Conservation (phyloP, 2,888 invertebrate genomes). For the Lymantria dispar region DNA sequence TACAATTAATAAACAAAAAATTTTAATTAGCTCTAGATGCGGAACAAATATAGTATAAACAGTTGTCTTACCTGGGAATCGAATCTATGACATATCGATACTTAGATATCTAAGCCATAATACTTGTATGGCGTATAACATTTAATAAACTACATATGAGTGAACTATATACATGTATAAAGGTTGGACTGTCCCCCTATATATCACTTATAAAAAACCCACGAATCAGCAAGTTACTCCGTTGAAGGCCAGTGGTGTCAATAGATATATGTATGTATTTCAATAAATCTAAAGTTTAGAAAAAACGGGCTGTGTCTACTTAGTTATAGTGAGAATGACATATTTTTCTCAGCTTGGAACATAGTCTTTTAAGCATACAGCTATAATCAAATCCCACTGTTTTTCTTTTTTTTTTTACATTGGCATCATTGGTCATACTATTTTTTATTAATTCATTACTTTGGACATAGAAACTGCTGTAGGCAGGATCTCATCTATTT, state of each 20-base stretch:
- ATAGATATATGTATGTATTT: background rate
- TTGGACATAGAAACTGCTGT: constrained; percentile 24
- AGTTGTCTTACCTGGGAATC: no score
- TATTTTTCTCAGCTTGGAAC: constrained; percentile 7
- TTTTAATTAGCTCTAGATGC: no score
- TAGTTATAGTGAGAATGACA: constrained; percentile 15
- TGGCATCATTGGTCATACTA: constrained; percentile 27
- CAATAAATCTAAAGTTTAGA: constrained; percentile 4
- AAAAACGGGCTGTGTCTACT: constrained; percentile 22
- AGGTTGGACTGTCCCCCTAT: constrained; percentile 5
- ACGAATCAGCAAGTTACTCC: constrained; percentile 1
- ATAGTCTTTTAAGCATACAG: constrained; percentile 4
- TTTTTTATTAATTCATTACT: constrained; percentile 13
- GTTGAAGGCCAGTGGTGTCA: constrained; percentile 25
- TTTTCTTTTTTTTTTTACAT: constrained; percentile 1
- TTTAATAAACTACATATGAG: no score
- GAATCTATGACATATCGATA: no score
- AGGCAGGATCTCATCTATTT: constrained; percentile 31
- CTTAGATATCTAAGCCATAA: no score
- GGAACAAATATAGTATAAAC: no score
- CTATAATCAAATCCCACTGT: background rate
- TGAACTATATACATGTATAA: background rate
- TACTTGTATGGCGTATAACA: no score
- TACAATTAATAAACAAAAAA: no score
- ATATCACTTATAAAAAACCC: background rate